These are phyloP conservation scores for Sarcophaga bullata DNA, from an alignment of 1,140 invertebrate species.

Conservation along the genomic window DNA sequence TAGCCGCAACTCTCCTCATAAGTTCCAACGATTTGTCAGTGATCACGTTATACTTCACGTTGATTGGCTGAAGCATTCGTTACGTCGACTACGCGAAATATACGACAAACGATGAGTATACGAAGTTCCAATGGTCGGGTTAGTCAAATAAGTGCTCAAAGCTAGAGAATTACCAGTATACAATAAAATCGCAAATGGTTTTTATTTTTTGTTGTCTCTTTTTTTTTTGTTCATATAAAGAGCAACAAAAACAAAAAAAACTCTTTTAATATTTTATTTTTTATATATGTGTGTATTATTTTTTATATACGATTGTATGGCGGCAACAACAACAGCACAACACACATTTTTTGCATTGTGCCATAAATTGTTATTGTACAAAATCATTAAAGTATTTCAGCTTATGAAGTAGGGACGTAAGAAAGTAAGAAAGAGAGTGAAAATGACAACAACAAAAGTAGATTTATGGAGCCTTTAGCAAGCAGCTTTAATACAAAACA, in stretches of 20 bases:
- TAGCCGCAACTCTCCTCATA: conserved; percentile 32
- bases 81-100: neutral
- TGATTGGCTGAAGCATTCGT: conserved; percentile 26
- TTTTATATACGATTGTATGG: neutral
- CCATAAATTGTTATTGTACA: conserved; percentile 15
- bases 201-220: neutral
- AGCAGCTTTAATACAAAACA: conserved; percentile 1
- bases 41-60: conserved; percentile 2
- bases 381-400: neutral
- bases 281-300: neutral
- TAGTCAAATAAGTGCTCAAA: conserved; percentile 29
- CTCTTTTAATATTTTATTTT: no score
- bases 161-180: conserved; percentile 17
- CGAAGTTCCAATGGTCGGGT: neutral
- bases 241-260: no score
- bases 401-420: neutral
- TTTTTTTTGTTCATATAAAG: neutral
- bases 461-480: conserved; percentile 20
- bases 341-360: neutral
- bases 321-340: neutral
- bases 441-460: conserved; percentile 6
- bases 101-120: conserved; percentile 17
- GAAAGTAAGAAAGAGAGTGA: neutral
- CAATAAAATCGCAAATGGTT: neutral
- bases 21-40: neutral